phyloP scores from a whole-genome alignment of 1,140 invertebrate genomes.

The Scaptomyza pallida region DNA sequence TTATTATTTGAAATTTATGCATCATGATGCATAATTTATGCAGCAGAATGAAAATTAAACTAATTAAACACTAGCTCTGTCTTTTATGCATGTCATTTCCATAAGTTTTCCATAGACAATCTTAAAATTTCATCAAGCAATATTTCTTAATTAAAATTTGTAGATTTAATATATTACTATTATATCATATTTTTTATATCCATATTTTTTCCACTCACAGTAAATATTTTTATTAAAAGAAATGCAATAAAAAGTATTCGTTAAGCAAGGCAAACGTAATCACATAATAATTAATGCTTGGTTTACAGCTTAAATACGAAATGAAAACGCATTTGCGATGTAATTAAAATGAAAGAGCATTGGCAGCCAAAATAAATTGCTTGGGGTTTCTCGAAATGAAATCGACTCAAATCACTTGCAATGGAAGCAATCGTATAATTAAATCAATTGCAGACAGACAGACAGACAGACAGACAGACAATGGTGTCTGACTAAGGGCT shows the following conservation, averaged over 20 bases:
- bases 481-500: neutral
- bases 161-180: too few relatives aligned
- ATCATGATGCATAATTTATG: neutral
- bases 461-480: conserved; percentile 5
- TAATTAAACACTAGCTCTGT: conserved; percentile 13
- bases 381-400: conserved; percentile 7
- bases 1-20: conserved; percentile 1
- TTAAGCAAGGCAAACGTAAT: conserved; percentile 19
- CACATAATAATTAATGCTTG: conserved; percentile 25
- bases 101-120: too few relatives aligned
- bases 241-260: neutral
- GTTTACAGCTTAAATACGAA: neutral
- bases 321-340: conserved; percentile 25
- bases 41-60: conserved; percentile 7
- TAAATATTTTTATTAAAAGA: too few relatives aligned
- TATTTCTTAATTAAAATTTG: too few relatives aligned
- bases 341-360: conserved; percentile 28
- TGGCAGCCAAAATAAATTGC: conserved; percentile 24
- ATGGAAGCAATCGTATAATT: conserved; percentile 43
- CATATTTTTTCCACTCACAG: too few relatives aligned
- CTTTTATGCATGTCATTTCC: neutral
- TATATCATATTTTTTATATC: too few relatives aligned
- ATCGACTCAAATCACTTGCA: conserved; percentile 38
- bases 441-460: conserved; percentile 46
- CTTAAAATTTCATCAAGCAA: too few relatives aligned